Evolutionary conservation across 2,113 vertebrate genomes (phyloP).

Genomic region (Callocephalon fimbriatum): DNA sequence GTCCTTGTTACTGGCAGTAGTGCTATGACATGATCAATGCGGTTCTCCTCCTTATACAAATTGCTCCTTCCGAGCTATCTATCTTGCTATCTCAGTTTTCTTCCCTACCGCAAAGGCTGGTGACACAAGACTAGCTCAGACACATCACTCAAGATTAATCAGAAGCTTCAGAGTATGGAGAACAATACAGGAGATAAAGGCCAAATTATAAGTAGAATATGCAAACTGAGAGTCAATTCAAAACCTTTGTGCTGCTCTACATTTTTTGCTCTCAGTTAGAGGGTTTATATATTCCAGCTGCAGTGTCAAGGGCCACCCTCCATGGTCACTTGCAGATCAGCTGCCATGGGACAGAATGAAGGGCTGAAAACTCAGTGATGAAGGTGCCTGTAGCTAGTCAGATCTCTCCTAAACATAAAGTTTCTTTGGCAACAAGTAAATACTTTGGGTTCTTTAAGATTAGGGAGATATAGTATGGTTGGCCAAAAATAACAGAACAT

Average conservation of each 20-base stretch:
- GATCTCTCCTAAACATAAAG: slow-evolving; percentile 29
- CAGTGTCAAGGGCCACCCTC: neutral
- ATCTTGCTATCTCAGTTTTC: slow-evolving; percentile 20
- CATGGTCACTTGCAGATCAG: neutral
- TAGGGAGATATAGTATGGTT: neutral
- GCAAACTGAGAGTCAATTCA: neutral
- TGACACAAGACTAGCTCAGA: slow-evolving; percentile 28
- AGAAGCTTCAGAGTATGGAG: neutral
- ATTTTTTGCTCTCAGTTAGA: neutral
- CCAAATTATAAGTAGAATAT: neutral
- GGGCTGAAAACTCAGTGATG: neutral
- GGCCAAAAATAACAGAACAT: slow-evolving; percentile 52
- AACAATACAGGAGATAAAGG: slow-evolving; percentile 31
- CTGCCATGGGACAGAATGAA: neutral
- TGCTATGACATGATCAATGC: slow-evolving; percentile 45
- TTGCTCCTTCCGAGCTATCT: slow-evolving; percentile 43
- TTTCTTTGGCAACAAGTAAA: slow-evolving; percentile 57
- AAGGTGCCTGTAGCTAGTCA: slow-evolving; percentile 27
- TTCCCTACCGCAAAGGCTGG: slow-evolving; percentile 9
- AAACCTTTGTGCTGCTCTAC: neutral
- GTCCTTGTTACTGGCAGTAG: neutral
- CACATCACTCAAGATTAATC: slow-evolving; percentile 25
- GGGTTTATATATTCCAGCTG: neutral
- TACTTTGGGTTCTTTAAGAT: slow-evolving; percentile 58
- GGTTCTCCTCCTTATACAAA: slow-evolving; percentile 60